Conservation (phyloP, 2,888 invertebrate genomes). For the Criorhina ranunculi region DNA sequence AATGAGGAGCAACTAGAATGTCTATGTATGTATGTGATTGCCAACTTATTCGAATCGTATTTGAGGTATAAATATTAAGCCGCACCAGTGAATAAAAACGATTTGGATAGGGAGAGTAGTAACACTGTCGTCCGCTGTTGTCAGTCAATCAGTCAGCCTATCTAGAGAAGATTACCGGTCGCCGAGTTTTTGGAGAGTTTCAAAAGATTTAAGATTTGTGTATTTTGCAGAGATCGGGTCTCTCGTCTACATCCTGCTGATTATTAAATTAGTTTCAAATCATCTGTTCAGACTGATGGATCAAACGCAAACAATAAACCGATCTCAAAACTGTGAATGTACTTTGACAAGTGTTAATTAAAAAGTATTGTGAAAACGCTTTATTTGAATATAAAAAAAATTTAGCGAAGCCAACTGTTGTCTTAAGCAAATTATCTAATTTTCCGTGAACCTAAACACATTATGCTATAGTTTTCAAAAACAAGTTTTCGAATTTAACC, state of each 20-base stretch:
- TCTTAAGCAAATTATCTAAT: not conserved
- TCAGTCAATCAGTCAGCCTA: slow-evolving; percentile 71
- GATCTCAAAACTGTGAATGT: slow-evolving; percentile 43
- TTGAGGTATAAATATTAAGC: slow-evolving; percentile 77
- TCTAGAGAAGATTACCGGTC: slow-evolving; percentile 71
- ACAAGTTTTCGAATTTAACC: slow-evolving; percentile 7
- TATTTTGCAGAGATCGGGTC: slow-evolving; percentile 63
- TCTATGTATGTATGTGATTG: slow-evolving; percentile 68
- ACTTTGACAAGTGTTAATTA: slow-evolving; percentile 30
- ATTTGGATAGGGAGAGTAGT: slow-evolving; percentile 73
- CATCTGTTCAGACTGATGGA: slow-evolving; percentile 59
- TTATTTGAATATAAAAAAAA: not conserved
- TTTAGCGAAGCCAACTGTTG: slow-evolving; percentile 6
- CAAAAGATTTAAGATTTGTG: slow-evolving; percentile 49
- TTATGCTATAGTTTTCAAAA: slow-evolving; percentile 50
- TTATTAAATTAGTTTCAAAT: slow-evolving; percentile 61
- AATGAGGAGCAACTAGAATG: slow-evolving; percentile 55
- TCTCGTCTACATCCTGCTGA: slow-evolving; percentile 61
- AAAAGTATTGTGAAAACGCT: slow-evolving; percentile 28
- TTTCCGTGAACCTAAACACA: slow-evolving; percentile 38
- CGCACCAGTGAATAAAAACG: slow-evolving; percentile 66
- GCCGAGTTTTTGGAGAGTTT: slow-evolving; percentile 55
- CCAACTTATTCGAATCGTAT: slow-evolving; percentile 63
- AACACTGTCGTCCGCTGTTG: slow-evolving; percentile 59
- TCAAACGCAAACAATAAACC: slow-evolving; percentile 37